Conservation (phyloP, 2,888 invertebrate species). For the Choreutis nemorana region DNA sequence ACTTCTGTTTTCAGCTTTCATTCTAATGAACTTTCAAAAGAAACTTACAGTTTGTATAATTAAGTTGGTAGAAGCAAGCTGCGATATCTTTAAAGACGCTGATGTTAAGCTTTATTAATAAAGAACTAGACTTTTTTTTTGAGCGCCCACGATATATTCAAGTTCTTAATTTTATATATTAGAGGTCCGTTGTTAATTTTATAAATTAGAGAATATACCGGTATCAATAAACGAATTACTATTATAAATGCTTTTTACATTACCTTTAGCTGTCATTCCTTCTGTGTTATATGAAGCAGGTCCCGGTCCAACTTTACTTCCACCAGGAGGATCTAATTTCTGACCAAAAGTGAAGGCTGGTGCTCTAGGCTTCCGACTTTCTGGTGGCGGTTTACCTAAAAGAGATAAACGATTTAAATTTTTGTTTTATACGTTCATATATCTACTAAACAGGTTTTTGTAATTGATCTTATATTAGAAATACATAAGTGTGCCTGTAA, state of each 20-base stretch:
- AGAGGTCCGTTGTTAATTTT: not conserved
- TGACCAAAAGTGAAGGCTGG: conserved; percentile 87
- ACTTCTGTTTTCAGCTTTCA: too few relatives aligned
- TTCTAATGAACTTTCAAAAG: too few relatives aligned
- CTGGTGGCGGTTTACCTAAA: conserved; percentile 77
- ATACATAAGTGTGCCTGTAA: too few relatives aligned
- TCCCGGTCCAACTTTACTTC: conserved; percentile 78
- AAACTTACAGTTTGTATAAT: too few relatives aligned
- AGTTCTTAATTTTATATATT: too few relatives aligned
- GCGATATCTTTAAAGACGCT: too few relatives aligned
- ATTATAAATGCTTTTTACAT: too few relatives aligned
- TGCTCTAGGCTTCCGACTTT: conserved; percentile 79
- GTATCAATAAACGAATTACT: too few relatives aligned
- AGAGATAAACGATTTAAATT: conserved; percentile 2
- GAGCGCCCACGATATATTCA: too few relatives aligned
- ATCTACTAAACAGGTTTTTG: not conserved
- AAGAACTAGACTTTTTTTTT: too few relatives aligned
- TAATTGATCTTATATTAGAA: not conserved
- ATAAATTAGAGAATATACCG: not conserved
- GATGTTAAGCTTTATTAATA: too few relatives aligned
- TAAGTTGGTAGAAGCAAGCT: too few relatives aligned
- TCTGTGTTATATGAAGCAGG: conserved; percentile 91
- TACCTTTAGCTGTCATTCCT: conserved; percentile 85
- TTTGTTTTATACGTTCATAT: not conserved
- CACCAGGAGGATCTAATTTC: conserved; percentile 60